phyloP scores from a whole-genome alignment of 2,888 invertebrate species.

The Drosophila putrida region DNA sequence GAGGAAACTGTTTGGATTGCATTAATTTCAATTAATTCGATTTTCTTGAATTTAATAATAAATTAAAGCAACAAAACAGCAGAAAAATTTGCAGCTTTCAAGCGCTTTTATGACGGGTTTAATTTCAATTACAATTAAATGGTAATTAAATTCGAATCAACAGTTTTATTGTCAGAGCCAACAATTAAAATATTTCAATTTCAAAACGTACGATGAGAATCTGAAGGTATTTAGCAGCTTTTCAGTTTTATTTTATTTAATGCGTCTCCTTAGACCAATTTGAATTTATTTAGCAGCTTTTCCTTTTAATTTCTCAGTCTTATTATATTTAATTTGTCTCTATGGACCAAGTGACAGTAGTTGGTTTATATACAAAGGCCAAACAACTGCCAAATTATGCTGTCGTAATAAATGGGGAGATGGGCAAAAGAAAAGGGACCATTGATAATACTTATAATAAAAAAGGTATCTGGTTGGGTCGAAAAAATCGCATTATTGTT shows the following conservation, averaged over 20 bases:
- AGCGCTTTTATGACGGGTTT: not conserved
- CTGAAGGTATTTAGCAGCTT: not conserved
- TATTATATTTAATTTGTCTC: not conserved
- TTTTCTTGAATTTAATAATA: not conserved
- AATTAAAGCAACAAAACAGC: not conserved
- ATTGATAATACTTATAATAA: slow-evolving; percentile 28
- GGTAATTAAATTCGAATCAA: slow-evolving; percentile 32
- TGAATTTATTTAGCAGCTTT: too few species aligned
- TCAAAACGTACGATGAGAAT: not conserved
- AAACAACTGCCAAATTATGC: slow-evolving; percentile 7
- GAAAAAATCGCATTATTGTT: slow-evolving; percentile 51
- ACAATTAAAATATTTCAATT: slow-evolving; percentile 12
- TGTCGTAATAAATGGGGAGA: slow-evolving; percentile 5
- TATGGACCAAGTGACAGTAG: not conserved
- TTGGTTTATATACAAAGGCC: not conserved
- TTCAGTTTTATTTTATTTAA: not conserved
- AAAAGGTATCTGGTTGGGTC: slow-evolving; percentile 12
- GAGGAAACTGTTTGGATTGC: not conserved
- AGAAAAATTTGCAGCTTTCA: not conserved
- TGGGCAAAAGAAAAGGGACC: not conserved
- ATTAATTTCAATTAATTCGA: not conserved
- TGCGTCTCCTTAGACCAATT: not conserved
- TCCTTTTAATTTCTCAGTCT: too few species aligned
- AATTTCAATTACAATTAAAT: slow-evolving; percentile 25
- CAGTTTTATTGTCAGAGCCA: slow-evolving; percentile 16